phyloP scores from a whole-genome alignment of 2,888 invertebrate species.

The Adelphocoris suturalis region DNA sequence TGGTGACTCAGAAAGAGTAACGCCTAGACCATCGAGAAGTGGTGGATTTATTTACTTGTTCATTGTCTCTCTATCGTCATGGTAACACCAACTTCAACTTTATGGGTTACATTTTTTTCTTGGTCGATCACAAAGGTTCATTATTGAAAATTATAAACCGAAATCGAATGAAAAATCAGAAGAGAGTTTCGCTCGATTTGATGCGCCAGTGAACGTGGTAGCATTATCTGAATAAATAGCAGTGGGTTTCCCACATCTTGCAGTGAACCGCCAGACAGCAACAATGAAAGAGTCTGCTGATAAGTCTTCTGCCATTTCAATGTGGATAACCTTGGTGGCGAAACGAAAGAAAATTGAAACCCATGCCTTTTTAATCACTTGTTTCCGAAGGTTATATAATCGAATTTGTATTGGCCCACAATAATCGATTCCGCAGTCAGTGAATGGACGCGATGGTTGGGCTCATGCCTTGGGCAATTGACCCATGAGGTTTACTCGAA shows the following conservation, averaged over 20 bases:
- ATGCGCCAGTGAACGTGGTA: not conserved
- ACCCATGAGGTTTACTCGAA: conserved; percentile 64
- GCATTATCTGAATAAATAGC: conserved; percentile 72
- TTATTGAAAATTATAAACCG: no score
- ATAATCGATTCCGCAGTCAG: conserved; percentile 76
- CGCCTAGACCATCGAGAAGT: no score
- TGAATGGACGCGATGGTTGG: conserved; percentile 74
- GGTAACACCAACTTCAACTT: no score
- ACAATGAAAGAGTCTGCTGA: conserved; percentile 75
- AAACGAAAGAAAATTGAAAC: conserved; percentile 76
- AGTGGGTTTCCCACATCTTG: conserved; percentile 75
- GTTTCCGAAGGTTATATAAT: conserved; percentile 40
- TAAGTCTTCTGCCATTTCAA: conserved; percentile 75
- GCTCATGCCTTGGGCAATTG: conserved; percentile 14
- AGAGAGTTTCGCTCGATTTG: not conserved
- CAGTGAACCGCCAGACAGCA: conserved; percentile 75
- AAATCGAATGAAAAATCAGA: no score
- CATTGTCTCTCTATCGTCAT: no score
- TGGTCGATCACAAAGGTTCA: no score
- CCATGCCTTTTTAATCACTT: conserved; percentile 70
- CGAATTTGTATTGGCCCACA: conserved; percentile 75
- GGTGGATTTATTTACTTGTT: no score
- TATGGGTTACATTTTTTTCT: no score
- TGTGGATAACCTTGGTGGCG: conserved; percentile 76
- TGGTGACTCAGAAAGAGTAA: no score